A percentile compares a stretch with the other conserved stretches of the same genome.
phyloP scores from a whole-genome alignment of 1,140 invertebrate genomes.

The Plutomurus gul region DNA sequence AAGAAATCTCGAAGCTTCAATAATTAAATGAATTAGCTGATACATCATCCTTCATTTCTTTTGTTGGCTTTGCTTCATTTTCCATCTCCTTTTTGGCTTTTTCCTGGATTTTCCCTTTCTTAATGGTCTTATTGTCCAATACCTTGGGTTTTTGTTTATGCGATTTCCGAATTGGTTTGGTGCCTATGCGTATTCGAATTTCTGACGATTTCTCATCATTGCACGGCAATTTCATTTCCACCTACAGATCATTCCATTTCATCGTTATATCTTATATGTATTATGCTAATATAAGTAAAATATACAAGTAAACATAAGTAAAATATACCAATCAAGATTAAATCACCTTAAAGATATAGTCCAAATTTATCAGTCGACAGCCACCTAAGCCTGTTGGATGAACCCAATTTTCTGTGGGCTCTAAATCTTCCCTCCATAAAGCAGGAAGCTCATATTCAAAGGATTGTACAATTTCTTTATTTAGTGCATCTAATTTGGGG shows the following conservation, averaged over 20 bases:
- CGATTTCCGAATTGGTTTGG: not conserved
- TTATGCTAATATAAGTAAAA: not conserved
- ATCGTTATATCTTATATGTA: no score
- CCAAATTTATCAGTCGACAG: not conserved
- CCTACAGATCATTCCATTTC: no score
- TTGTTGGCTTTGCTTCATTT: not conserved
- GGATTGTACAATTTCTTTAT: not conserved
- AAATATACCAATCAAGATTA: not conserved
- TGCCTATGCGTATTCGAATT: not conserved
- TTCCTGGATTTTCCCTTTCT: no score
- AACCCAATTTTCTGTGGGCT: not conserved
- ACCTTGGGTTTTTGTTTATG: not conserved
- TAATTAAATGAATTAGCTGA: not conserved
- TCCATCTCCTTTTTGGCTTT: not conserved
- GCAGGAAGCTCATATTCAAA: not conserved
- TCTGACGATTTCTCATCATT: not conserved
- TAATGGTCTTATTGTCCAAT: no score
- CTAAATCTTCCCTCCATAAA: not conserved
- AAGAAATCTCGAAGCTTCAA: not conserved
- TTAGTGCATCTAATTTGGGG: not conserved
- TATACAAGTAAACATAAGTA: not conserved
- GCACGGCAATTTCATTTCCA: not conserved
- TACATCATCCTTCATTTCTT: not conserved
- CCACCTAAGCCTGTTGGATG: not conserved
- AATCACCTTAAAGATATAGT: not conserved